A percentile compares a stretch with the other conserved stretches of the same genome.
These are phyloP conservation scores for Drosophila atripex DNA, from an alignment of 2,888 invertebrate genomes.

Conservation along the genomic window DNA sequence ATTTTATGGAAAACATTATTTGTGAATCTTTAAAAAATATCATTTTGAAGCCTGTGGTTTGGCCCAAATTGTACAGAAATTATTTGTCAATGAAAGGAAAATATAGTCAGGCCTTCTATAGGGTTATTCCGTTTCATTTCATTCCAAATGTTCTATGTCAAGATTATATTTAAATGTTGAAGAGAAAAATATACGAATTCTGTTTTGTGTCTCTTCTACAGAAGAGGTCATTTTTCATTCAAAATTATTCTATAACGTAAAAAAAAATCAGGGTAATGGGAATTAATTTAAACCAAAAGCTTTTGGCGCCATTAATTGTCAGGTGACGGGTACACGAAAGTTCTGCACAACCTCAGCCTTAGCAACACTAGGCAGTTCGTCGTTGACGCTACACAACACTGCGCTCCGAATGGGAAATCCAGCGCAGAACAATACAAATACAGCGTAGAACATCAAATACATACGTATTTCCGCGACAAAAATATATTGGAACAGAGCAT, in stretches of 20 bases:
- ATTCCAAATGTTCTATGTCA: neutral
- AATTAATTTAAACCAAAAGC: slow-evolving; percentile 1
- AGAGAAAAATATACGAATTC: no score
- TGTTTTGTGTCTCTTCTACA: no score
- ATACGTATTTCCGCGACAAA: slow-evolving; percentile 26
- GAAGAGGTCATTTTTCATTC: no score
- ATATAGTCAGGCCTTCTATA: neutral
- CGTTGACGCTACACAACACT: slow-evolving; percentile 4
- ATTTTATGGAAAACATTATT: slow-evolving; percentile 16
- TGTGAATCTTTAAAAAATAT: slow-evolving; percentile 6
- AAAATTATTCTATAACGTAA: no score
- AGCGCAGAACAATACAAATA: slow-evolving; percentile 11
- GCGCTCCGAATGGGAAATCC: slow-evolving; percentile 14
- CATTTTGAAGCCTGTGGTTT: neutral
- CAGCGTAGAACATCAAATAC: slow-evolving; percentile 13
- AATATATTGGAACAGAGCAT: slow-evolving; percentile 20
- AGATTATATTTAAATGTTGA: no score
- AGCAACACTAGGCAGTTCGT: slow-evolving; percentile 3
- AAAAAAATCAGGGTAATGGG: neutral
- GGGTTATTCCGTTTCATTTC: neutral
- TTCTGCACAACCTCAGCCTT: no score
- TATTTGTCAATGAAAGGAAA: slow-evolving; percentile 16
- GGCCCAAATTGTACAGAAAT: slow-evolving; percentile 5
- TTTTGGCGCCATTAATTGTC: slow-evolving; percentile 9
- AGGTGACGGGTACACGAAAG: neutral